Evolutionary conservation across 2,113 vertebrate species (phyloP).

Genomic region (Semnornis frantzii): DNA sequence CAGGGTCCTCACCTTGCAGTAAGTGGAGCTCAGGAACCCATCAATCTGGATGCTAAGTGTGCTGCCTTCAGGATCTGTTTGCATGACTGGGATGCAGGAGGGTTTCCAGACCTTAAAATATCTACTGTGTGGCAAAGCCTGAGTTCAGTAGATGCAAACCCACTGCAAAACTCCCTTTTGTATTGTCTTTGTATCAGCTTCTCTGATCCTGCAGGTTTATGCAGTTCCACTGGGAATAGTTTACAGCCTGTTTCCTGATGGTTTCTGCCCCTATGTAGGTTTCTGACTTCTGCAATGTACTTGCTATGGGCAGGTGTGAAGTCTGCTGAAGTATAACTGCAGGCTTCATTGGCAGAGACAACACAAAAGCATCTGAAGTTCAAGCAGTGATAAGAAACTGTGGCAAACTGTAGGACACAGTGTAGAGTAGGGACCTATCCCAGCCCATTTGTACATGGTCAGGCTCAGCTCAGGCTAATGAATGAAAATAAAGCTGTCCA

Average conservation of each 20-base stretch:
- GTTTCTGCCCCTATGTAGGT: rapidly evolving
- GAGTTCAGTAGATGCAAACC: neutral
- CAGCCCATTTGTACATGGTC: neutral
- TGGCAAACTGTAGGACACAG: neutral
- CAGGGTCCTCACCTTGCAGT: neutral
- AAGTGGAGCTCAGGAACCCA: neutral
- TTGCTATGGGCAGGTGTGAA: neutral
- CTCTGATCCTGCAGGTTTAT: neutral
- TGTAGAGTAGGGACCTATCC: neutral
- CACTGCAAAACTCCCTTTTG: neutral
- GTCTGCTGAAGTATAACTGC: neutral
- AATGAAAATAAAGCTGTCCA: neutral
- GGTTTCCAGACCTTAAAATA: neutral
- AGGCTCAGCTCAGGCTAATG: neutral
- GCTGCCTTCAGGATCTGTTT: neutral
- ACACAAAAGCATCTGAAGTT: neutral
- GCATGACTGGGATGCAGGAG: neutral
- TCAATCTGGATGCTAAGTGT: rapidly evolving
- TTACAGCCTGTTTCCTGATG: neutral
- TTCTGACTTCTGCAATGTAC: neutral
- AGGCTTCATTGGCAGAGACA: neutral
- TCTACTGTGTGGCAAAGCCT: neutral
- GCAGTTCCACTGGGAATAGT: neutral
- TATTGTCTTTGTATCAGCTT: neutral
- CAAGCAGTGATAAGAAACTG: neutral